These are phyloP conservation scores for Drepanosiphum platanoidis DNA, from an alignment of 2,888 invertebrate genomes.

Conservation along the genomic window DNA sequence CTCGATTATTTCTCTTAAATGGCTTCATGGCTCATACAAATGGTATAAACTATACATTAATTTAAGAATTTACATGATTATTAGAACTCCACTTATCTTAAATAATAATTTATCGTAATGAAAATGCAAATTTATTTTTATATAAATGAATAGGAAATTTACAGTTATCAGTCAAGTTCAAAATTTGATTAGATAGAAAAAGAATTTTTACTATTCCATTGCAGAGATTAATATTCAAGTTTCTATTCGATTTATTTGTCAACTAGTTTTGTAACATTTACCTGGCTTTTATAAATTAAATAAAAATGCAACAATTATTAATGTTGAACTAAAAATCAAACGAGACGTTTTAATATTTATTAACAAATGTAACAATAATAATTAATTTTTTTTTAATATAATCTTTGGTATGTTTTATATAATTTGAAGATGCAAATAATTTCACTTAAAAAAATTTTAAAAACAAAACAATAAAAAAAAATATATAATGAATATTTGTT, in stretches of 20 bases:
- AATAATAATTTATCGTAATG: not conserved
- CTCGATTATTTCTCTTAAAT: too few species aligned
- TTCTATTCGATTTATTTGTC: not conserved
- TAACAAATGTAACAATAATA: slow-evolving; percentile 50
- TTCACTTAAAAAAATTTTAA: slow-evolving; percentile 10
- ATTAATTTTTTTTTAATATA: slow-evolving; percentile 31
- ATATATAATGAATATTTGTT: slow-evolving; percentile 15
- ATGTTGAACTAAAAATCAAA: slow-evolving; percentile 26
- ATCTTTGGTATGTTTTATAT: slow-evolving; percentile 34
- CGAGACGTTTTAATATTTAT: slow-evolving; percentile 23
- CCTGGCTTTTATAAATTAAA: not conserved
- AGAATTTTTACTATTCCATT: not conserved
- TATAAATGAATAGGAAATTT: not conserved
- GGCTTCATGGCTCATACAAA: too few species aligned
- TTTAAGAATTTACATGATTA: not conserved
- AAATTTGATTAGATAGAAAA: not conserved
- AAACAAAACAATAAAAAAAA: slow-evolving; percentile 39
- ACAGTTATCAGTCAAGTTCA: not conserved
- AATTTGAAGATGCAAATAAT: slow-evolving; percentile 15
- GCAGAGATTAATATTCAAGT: not conserved
- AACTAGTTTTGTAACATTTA: not conserved
- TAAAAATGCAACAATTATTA: slow-evolving; percentile 27
- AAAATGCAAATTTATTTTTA: not conserved
- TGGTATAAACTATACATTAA: too few species aligned
- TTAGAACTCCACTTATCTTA: not conserved